phyloP scores from a whole-genome alignment of 1,140 invertebrate genomes.

The Drosophila varians region DNA sequence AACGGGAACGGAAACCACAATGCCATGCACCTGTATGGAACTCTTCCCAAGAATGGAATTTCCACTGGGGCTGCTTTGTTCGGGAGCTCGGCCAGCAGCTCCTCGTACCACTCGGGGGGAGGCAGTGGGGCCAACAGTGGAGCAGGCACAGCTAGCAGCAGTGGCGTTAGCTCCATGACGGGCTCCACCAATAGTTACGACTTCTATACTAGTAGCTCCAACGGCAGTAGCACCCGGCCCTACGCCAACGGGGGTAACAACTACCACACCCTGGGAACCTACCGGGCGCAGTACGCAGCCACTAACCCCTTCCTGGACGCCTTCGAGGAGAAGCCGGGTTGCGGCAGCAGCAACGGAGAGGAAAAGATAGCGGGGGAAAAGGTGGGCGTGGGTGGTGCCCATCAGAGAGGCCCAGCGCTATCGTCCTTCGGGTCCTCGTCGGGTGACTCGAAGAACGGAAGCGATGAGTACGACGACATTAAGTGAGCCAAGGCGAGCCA shows the following conservation, averaged over 20 bases:
- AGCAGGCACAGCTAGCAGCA: conserved; percentile 70
- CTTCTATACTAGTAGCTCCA: conserved; percentile 65
- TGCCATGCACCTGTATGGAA: conserved; percentile 79
- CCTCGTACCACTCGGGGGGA: conserved; percentile 55
- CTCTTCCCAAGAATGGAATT: conserved; percentile 75
- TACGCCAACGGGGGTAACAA: conserved; percentile 75
- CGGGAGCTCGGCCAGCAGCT: conserved; percentile 47
- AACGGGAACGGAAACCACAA: conserved; percentile 67
- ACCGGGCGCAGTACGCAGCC: conserved; percentile 81
- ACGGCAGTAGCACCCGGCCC: conserved; percentile 52
- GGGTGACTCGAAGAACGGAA: conserved; percentile 79
- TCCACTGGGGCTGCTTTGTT: conserved; percentile 61
- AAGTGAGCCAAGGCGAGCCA: conserved; percentile 47
- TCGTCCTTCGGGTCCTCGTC: conserved; percentile 75
- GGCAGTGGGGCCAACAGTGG: conserved; percentile 22
- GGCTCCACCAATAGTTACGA: conserved; percentile 82
- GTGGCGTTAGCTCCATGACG: conserved; percentile 81
- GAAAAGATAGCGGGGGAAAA: conserved; percentile 44
- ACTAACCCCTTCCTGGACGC: conserved; percentile 83
- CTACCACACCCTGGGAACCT: conserved; percentile 81
- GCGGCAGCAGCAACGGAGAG: conserved; percentile 42
- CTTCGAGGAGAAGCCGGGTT: conserved; percentile 71
- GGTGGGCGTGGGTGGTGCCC: conserved; percentile 20
- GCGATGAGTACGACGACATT: conserved; percentile 81
- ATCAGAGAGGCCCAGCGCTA: conserved; percentile 66